Evolutionary conservation across 2,888 invertebrate genomes (phyloP), one percentile per base, ranked within the genome.

Genomic region (Bedellia somnulentella): DNA sequence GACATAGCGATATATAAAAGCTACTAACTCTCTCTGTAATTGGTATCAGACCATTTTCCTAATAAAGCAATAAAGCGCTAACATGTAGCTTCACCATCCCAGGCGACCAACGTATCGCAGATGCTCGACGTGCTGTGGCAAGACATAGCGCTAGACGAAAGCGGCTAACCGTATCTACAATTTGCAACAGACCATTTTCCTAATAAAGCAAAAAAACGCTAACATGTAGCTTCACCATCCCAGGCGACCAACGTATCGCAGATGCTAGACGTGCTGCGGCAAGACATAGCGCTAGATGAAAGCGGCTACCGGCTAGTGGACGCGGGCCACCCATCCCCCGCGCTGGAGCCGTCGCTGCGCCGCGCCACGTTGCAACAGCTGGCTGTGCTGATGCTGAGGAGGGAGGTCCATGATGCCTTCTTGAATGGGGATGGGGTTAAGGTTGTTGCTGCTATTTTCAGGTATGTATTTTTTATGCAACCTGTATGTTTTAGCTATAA

Each of bases 341-440:
- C 58, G 1, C 45, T 85, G 9, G 85, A 86, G 42, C 83, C 85
- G 1, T 80, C 81, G n/a, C 61, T 87, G 30, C 73, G 82, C 4
- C 78, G 84, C 41, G 84, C 84, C 27, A 83, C 85, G 17, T 55
- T 86, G 32, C 81, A 83, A 34, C 86, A 87, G 57, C 57, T 85
- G 12, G 79, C 82, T 14, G 83, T 85, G 1, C 80, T 86, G 78
- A 52, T 85, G 48, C 77, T 84, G 8, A 84, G 85, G 43, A 66
- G 62, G 23, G 73, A 80, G 12, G 45, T 82, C 18, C 86, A 86
- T 40, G 77, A 79, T 15, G 49, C 71, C 0, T 86, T 86, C 45
- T 34, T 85, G 10, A 71, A 79, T 28, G 60, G 68, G 27, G 67
- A 78, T 34, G 86, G 86, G 0, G 36, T 85, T 8, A 57, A 66